Percentiles rank a stretch among this genome's conserved stretches.
Evolutionary conservation across 2,113 vertebrate genomes (phyloP).

Genomic region (Dermatemys mawii): DNA sequence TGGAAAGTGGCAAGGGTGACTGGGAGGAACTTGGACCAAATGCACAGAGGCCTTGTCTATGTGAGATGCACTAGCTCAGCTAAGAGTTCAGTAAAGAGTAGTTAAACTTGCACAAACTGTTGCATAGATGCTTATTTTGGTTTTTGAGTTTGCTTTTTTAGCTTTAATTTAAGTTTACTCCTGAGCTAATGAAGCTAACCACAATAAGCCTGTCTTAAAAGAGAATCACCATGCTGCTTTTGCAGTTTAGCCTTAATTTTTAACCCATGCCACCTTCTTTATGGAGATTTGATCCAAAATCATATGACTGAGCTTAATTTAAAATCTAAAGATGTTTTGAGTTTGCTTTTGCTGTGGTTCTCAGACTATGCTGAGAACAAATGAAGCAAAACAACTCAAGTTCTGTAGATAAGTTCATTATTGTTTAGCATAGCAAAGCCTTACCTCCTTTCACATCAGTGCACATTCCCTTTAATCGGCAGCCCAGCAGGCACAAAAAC

Average conservation of each 20-base stretch:
- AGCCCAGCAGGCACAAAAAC: not conserved
- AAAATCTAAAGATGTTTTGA: not conserved
- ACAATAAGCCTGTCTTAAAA: not conserved
- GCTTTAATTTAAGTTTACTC: not conserved
- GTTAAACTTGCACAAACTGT: not conserved
- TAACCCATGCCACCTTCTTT: not conserved
- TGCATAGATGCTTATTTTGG: not conserved
- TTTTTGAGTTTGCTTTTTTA: not conserved
- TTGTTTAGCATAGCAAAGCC: not conserved
- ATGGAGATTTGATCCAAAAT: accelerated
- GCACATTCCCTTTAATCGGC: not conserved
- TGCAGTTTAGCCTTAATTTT: not conserved
- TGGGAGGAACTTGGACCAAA: not conserved
- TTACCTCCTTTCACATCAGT: not conserved
- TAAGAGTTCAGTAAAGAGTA: not conserved
- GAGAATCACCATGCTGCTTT: not conserved
- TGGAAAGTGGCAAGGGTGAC: not conserved
- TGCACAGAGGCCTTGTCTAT: not conserved
- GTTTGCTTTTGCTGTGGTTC: not conserved
- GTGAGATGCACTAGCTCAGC: not conserved
- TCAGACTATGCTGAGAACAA: not conserved
- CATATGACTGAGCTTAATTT: not conserved
- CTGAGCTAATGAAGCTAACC: not conserved
- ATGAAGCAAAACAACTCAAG: not conserved
- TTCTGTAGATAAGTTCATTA: not conserved